Evolutionary conservation across 2,797 vertebrate species (phyloP), one percentile per base, ranked within the genome.

Genomic region (Neoniphon sammara): DNA sequence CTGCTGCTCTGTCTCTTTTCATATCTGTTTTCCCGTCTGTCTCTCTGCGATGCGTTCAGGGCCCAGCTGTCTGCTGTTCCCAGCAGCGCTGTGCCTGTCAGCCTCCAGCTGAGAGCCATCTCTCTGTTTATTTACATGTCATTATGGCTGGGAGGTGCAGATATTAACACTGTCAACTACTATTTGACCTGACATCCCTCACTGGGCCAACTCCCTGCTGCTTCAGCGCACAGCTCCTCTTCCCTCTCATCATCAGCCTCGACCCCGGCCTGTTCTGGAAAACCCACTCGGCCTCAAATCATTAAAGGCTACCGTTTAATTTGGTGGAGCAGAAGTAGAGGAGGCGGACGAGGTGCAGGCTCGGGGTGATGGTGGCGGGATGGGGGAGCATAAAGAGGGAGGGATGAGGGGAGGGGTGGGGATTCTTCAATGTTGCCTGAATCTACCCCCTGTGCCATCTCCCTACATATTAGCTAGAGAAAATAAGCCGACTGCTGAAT

Each of bases 71-170:
- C 93, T 91, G 90, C 85, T 87, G 81, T 90, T 77, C 73, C 72
- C 77, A 70, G 81, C 81, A 83, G 92, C 84, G 85, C 83, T 89
- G 85, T 17, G 85, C 77, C 80, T 80, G 85, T 84, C 92, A 82
- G 93, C 90, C 93, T 95, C 95, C 95, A 95, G 95, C 96, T 90
- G 88, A 85, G 89, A 90, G 84, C 93, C 93, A 95, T 95, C 96
- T 96, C 94, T 94, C 94, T 95, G 93, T 96, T 97, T 97, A 97
- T 97, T 97, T 97, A 96, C 95, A 96, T 96, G 95, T 95, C 95
- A 96, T 97, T 97, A 97, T 95, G 91, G 93, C 92, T 93, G 95
- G 94, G 95, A 95, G 94, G 95, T 94, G 95, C 94, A 88, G 92
- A 95, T 95, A 96, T 96, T 97, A 97, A 94, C 94, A 92, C 95